Conservation (phyloP, 2,113 vertebrate species). For the Benthochromis sp. region DNA sequence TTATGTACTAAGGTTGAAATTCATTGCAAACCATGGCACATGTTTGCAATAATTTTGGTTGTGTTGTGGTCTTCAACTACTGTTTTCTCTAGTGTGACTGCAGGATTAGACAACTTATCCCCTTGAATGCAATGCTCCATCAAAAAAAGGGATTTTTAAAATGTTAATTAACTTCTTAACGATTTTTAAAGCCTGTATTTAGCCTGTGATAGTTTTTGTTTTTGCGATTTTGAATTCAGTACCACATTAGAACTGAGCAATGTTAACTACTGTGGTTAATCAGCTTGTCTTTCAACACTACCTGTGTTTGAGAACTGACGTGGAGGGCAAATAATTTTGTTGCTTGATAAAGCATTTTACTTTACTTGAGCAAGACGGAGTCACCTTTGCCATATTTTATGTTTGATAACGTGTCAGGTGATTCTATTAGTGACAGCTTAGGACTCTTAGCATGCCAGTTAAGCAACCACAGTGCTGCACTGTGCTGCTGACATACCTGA, state of each 20-base stretch:
- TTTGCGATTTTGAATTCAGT: not conserved
- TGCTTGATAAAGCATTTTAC: not conserved
- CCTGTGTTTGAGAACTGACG: not conserved
- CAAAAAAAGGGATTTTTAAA: not conserved
- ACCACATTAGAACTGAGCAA: not conserved
- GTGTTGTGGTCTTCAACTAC: not conserved
- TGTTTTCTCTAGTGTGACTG: not conserved
- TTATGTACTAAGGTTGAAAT: not conserved
- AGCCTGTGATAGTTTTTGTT: not conserved
- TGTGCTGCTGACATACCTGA: accelerated
- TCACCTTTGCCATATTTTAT: not conserved
- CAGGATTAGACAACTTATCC: not conserved
- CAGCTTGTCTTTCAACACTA: not conserved
- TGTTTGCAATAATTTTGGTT: not conserved
- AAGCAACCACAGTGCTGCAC: not conserved
- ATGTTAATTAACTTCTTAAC: not conserved
- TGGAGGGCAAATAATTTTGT: not conserved
- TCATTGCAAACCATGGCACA: not conserved
- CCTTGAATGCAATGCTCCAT: not conserved
- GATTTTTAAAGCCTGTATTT: accelerated
- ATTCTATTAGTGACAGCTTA: not conserved
- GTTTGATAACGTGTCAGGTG: not conserved
- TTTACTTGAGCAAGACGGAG: not conserved
- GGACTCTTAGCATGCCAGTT: not conserved
- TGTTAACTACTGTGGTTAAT: not conserved